phyloP scores from a whole-genome alignment of 1,140 invertebrate species.

The Drosophila kanapiae region DNA sequence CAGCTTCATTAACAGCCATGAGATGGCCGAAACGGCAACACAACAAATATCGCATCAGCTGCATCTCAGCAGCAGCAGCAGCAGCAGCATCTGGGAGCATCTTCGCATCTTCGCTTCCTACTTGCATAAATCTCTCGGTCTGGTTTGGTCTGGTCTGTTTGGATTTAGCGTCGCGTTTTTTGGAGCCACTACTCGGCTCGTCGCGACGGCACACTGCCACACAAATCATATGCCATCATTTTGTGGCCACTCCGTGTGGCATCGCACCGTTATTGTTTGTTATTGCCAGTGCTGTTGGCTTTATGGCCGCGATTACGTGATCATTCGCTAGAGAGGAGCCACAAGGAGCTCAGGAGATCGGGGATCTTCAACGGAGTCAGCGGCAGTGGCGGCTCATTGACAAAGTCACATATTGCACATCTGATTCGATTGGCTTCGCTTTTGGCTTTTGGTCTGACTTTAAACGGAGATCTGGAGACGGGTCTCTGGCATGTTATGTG shows the following conservation, averaged over 20 bases:
- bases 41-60: slow-evolving; percentile 23
- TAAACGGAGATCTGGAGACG: slow-evolving; percentile 31
- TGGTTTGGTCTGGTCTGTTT: slow-evolving; percentile 16
- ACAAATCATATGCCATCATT: slow-evolving; percentile 68
- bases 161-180: slow-evolving; percentile 8
- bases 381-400: slow-evolving; percentile 19
- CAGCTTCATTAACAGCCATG: slow-evolving; percentile 70
- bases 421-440: slow-evolving; percentile 56
- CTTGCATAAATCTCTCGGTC: slow-evolving; percentile 70
- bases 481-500: slow-evolving; percentile 27
- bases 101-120: slow-evolving; percentile 58
- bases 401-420: slow-evolving; percentile 63
- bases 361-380: neutral
- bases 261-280: slow-evolving; percentile 59
- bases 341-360: neutral
- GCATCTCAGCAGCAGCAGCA: slow-evolving; percentile 19
- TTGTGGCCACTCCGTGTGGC: slow-evolving; percentile 38
- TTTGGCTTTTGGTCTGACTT: slow-evolving; percentile 32
- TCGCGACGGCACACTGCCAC: slow-evolving; percentile 64
- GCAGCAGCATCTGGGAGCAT: slow-evolving; percentile 3
- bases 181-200: neutral
- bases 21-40: slow-evolving; percentile 36
- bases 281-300: slow-evolving; percentile 21
- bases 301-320: slow-evolving; percentile 72
- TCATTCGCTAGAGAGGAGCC: neutral